Evolutionary conservation across 2,888 invertebrate species (phyloP), one percentile per base, ranked within the genome.

Genomic region (Cactoblastis cactorum): DNA sequence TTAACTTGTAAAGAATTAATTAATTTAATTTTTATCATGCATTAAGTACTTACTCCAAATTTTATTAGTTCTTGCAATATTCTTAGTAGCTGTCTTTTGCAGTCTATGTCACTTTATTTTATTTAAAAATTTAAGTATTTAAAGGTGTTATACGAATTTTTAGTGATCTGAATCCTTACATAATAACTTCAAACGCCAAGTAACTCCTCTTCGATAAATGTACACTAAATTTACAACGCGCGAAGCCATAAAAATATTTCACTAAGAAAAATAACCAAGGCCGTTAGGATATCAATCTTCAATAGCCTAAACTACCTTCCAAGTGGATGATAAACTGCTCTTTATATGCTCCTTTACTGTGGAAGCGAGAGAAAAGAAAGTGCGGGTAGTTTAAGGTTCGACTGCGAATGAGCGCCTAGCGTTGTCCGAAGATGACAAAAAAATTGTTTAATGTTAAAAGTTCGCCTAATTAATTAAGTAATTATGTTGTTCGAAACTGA

Each of bases 311-410:
- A 81, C 76, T 76, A 74, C 77, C 70, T 69, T 74, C 69, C 57
- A 71, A 77, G 76, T 69, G 75, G 77, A 82, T 83, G 80, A 83
- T 84, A 83, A 84, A 83, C 79, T 73, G 71, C 58, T 72, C 72
- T 77, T 78, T 81, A 80, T 81, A 74, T 77, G 39, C 12, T 39
- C 8, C 39, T 22, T 12, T 22, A 22, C 22, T 19, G 22, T 19
- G 39, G 22, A 12, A 22, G 19, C 22, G 39, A 5, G 12, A 3
- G 12, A 2, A 8, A 8, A 12, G 32, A 33, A 5, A 33, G 12
- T 12, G 33, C 12, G 3, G n/a, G 12, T 33, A 33, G 28, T 28
- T 28, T 28, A 1, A 2, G 5, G 9, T 6, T 28, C 28, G 28
- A 22, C n/a, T n/a, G n/a, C 22, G 22, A 22, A 6, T 22, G 3